A percentile compares a stretch with the other conserved stretches of the same genome.
phyloP scores from a whole-genome alignment of 1,140 invertebrate species.

The Tetramorium simillimum region DNA sequence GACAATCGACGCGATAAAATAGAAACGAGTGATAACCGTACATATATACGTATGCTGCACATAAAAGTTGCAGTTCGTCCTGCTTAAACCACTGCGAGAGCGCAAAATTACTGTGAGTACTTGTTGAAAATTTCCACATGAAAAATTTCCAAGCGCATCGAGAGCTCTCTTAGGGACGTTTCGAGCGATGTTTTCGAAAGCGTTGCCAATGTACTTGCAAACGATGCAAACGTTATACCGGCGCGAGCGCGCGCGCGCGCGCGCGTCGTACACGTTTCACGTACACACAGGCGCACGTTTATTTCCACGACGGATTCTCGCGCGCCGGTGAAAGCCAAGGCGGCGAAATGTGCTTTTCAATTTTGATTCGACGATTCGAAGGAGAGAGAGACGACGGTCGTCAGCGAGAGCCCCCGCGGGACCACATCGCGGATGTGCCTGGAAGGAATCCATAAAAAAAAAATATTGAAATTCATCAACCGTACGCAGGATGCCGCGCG shows the following conservation, averaged over 20 bases:
- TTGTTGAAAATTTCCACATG: slow-evolving; percentile 35
- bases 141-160: slow-evolving; percentile 42
- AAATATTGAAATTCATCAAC: slow-evolving; percentile 71
- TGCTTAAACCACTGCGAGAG: neutral
- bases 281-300: slow-evolving; percentile 41
- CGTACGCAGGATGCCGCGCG: slow-evolving; percentile 32
- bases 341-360: slow-evolving; percentile 47
- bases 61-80: neutral
- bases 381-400: neutral
- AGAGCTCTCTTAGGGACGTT: slow-evolving; percentile 34
- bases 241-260: neutral
- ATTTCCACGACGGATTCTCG: slow-evolving; percentile 30
- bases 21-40: neutral
- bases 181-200: slow-evolving; percentile 30
- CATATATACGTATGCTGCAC: neutral
- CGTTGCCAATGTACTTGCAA: neutral
- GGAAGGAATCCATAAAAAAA: slow-evolving; percentile 64
- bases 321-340: slow-evolving; percentile 7
- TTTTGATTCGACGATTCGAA: slow-evolving; percentile 47
- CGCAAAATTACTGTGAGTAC: slow-evolving; percentile 21
- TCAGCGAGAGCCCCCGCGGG: neutral
- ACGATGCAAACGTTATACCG: slow-evolving; percentile 15
- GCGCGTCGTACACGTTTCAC: neutral
- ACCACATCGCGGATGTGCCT: slow-evolving; percentile 40
- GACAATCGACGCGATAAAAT: neutral